These are phyloP conservation scores for Microtus obscurus DNA, from an alignment of 2,797 vertebrate species.

Conservation along the genomic window DNA sequence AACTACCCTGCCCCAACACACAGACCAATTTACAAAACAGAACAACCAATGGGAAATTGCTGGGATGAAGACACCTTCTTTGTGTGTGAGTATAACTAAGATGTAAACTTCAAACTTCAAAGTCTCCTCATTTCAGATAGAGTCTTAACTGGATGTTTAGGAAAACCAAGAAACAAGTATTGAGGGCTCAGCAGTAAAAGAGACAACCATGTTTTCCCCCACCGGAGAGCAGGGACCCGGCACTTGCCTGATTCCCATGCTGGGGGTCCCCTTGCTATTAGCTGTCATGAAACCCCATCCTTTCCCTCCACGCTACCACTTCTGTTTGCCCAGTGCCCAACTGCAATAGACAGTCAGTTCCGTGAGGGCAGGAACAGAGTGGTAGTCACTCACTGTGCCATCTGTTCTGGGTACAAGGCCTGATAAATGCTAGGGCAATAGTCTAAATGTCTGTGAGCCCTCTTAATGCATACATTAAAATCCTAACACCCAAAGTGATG, in stretches of 20 bases:
- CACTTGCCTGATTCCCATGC: background rate
- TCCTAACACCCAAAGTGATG: background rate
- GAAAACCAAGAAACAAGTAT: background rate
- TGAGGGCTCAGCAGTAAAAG: background rate
- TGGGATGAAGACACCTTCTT: background rate
- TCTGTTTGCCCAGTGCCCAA: background rate
- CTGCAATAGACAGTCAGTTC: background rate
- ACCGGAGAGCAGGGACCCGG: background rate
- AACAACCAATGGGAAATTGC: background rate
- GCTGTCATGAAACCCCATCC: background rate
- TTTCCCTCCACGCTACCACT: background rate
- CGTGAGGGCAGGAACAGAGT: background rate
- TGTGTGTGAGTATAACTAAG: background rate
- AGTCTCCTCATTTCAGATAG: background rate
- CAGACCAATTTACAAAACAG: background rate
- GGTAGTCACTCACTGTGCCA: background rate
- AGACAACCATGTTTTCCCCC: background rate
- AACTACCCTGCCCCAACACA: background rate
- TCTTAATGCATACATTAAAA: background rate
- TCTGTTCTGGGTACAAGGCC: background rate
- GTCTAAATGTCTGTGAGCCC: background rate
- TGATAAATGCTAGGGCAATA: background rate
- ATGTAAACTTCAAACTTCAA: background rate
- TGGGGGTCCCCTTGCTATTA: background rate
- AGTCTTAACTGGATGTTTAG: background rate